These are phyloP conservation scores for Clinocottus analis DNA, from an alignment of 2,113 vertebrate species.

Conservation along the genomic window DNA sequence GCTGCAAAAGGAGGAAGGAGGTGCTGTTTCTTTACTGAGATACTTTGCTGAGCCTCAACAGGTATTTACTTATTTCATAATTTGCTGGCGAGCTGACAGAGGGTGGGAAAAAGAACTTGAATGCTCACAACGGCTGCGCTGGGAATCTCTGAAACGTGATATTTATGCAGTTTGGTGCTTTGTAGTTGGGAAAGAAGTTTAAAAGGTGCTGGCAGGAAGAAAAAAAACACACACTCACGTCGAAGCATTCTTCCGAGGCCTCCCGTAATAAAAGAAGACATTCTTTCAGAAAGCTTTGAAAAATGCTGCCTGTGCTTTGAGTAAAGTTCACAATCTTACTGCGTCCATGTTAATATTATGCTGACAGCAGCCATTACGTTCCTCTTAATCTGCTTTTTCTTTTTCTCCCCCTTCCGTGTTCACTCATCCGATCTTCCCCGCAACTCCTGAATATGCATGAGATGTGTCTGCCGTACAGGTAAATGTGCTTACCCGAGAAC, in stretches of 20 bases:
- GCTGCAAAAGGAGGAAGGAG: neutral
- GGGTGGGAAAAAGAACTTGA: constrained; percentile 57
- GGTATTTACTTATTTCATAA: constrained; percentile 57
- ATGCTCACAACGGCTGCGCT: constrained; percentile 41
- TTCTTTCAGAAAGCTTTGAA: constrained; percentile 42
- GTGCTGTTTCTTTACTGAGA: constrained; percentile 22
- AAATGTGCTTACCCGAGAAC: constrained; percentile 48
- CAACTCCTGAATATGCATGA: constrained; percentile 66
- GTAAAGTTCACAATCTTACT: constrained; percentile 10
- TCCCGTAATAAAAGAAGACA: constrained; percentile 16
- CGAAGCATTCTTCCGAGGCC: constrained; percentile 13
- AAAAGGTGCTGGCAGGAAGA: constrained; percentile 38
- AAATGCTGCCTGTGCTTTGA: constrained; percentile 28
- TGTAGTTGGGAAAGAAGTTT: constrained; percentile 50
- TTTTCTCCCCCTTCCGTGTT: neutral
- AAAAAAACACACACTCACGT: constrained; percentile 9
- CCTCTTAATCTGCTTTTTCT: constrained; percentile 21
- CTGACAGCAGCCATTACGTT: constrained; percentile 5
- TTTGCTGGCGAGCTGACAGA: constrained; percentile 49
- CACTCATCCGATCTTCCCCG: constrained; percentile 1
- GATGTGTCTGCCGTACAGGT: constrained; percentile 32
- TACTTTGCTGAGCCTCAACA: constrained; percentile 36
- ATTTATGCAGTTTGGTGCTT: constrained; percentile 52
- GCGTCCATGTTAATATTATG: constrained; percentile 10
- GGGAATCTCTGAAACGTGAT: constrained; percentile 46